Conservation (phyloP, 2,888 invertebrate genomes). For the Acanthosepion lycidas region DNA sequence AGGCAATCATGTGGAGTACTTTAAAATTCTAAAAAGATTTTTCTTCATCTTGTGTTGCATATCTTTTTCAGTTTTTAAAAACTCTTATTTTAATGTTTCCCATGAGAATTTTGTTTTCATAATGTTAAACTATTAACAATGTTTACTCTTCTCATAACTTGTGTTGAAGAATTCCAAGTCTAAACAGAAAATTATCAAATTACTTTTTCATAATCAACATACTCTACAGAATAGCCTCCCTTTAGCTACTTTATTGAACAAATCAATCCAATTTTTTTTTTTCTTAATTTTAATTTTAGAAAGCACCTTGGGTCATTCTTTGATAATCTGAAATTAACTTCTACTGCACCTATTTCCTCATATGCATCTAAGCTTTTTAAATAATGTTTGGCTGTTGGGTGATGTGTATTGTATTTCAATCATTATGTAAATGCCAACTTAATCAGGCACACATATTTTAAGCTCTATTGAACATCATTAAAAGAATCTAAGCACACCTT, state of each 20-base stretch:
- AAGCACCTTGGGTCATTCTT: neutral
- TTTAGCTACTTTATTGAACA: neutral
- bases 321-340: constrained; percentile 11
- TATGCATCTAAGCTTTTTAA: constrained; percentile 3
- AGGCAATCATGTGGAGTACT: neutral
- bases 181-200: too few relatives aligned
- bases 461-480: neutral
- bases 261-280: neutral
- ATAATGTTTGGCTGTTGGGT: neutral
- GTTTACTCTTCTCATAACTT: neutral
- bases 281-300: neutral
- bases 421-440: neutral
- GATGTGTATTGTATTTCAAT: neutral
- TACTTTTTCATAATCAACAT: neutral
- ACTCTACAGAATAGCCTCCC: neutral
- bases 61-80: neutral
- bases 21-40: neutral
- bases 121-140: neutral
- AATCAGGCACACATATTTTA: neutral
- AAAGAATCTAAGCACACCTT: neutral
- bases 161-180: too few relatives aligned
- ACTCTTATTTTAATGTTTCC: neutral
- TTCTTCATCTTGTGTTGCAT: neutral
- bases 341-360: neutral
- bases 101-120: neutral